Evolutionary conservation across 2,888 invertebrate species (phyloP), one percentile per base, ranked within the genome.

Genomic region (Pseudococcus viburni): DNA sequence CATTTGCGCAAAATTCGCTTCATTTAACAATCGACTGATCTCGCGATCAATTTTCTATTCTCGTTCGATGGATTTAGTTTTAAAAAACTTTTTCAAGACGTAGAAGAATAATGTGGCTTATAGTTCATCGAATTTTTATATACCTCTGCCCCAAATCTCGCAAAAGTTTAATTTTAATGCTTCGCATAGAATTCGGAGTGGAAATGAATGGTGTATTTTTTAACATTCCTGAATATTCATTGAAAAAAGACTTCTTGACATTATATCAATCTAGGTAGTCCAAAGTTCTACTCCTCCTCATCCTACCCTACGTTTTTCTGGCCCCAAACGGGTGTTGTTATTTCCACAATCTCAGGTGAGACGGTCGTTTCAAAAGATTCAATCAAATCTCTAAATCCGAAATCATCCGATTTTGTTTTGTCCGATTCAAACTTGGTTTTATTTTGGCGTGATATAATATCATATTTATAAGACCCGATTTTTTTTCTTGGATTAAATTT

Each of bases 21-120:
- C 55, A 55, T 55, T 55, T 55, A 55, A 55, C 55, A 55, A 55
- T n/a, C n/a, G n/a, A 55, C n/a, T 8, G 55, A 55, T 55, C n/a
- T n/a, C 55, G 17, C 15, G 55, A 55, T 55, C 48, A 51, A 51
- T 51, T 51, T 51, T 51, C 6, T 9, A 15, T 51, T 11, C 46
- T 46, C 55, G 55, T 42, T 42, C 42, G 42, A 42, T 42, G n/a
- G 55, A 55, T n/a, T 55, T 55, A n/a, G 55, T n/a, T 55, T 51
- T 1, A n/a, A 55, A n/a, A 55, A 5, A 3, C 17, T 1, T n/a
- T 55, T 55, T n/a, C n/a, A n/a, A 55, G 55, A 15, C 1, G 48
- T 11, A 51, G 15, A 9, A 51, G 15, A 51, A 51, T n/a, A 48
- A 51, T 12, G 11, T 15, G 15, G 48, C 15, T 15, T 12, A 51